phyloP scores from a whole-genome alignment of 2,888 invertebrate genomes.

The Apodemia zela region DNA sequence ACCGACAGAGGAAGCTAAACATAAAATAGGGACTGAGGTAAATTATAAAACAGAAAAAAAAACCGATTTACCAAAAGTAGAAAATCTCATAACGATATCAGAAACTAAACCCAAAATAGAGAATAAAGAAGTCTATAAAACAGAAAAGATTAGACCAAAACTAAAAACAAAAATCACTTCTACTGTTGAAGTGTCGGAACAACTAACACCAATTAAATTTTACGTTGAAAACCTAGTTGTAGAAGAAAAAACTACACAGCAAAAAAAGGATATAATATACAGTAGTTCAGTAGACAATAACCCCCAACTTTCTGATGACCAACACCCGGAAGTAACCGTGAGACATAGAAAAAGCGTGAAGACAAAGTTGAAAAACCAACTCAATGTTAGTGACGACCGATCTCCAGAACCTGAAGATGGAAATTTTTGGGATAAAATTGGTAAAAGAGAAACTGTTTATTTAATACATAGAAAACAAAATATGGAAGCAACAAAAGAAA shows the following conservation, averaged over 20 bases:
- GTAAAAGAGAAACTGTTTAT: slow-evolving; percentile 83
- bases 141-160: slow-evolving; percentile 46
- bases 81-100: too few species aligned
- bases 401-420: slow-evolving; percentile 68
- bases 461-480: slow-evolving; percentile 78
- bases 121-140: slow-evolving; percentile 32
- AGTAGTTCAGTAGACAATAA: slow-evolving; percentile 48
- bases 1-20: neutral
- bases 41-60: neutral
- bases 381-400: slow-evolving; percentile 19
- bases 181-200: slow-evolving; percentile 72
- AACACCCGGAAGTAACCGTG: slow-evolving; percentile 27
- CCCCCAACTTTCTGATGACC: slow-evolving; percentile 28
- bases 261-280: slow-evolving; percentile 62
- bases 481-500: slow-evolving; percentile 62
- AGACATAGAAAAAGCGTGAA: slow-evolving; percentile 30
- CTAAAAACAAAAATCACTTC: slow-evolving; percentile 78
- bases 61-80: too few species aligned
- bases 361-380: slow-evolving; percentile 21
- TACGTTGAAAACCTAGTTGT: slow-evolving; percentile 80
- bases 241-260: slow-evolving; percentile 69
- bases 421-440: slow-evolving; percentile 85
- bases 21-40: neutral
- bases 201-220: slow-evolving; percentile 72
- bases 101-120: neutral